A percentile compares a stretch with the other conserved stretches of the same genome.
Evolutionary conservation across 2,888 invertebrate genomes (phyloP).

Genomic region (Philaethria dido): DNA sequence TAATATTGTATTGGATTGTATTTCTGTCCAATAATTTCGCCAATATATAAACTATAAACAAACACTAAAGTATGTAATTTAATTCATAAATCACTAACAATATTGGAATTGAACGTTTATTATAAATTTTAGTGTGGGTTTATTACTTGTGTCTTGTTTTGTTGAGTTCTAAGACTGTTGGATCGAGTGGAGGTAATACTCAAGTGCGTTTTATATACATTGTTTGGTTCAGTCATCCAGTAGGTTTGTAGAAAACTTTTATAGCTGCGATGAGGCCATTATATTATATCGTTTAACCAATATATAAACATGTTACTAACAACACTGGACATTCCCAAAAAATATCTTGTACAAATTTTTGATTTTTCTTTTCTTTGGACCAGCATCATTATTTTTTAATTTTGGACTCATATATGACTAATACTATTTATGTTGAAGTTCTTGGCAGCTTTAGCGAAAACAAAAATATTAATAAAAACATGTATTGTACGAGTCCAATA

Average conservation of each 20-base stretch:
- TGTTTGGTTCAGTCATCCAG: slow-evolving; percentile 64
- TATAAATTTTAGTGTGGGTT: slow-evolving; percentile 25
- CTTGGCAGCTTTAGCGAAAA: slow-evolving; percentile 6
- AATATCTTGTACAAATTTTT: slow-evolving; percentile 39
- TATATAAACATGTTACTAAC: slow-evolving; percentile 45
- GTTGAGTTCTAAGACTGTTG: slow-evolving; percentile 44
- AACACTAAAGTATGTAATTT: slow-evolving; percentile 36
- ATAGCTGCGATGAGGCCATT: slow-evolving; percentile 74
- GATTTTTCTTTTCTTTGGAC: slow-evolving; percentile 25
- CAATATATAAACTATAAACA: not conserved
- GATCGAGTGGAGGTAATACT: slow-evolving; percentile 37
- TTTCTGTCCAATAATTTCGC: not conserved
- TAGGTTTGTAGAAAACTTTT: slow-evolving; percentile 75
- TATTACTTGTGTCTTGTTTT: slow-evolving; percentile 36
- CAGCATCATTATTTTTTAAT: slow-evolving; percentile 29
- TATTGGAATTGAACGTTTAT: not conserved
- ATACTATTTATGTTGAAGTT: not conserved
- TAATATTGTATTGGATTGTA: not conserved
- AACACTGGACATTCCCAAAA: slow-evolving; percentile 69
- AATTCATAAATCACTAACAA: not conserved
- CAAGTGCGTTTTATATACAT: slow-evolving; percentile 38
- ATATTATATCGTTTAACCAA: slow-evolving; percentile 45
- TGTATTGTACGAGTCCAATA: slow-evolving; percentile 16
- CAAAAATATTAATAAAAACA: too few relatives aligned
- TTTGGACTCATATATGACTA: slow-evolving; percentile 14